Percentiles rank a stretch among this genome's conserved stretches.
These are phyloP conservation scores for Tachypleus tridentatus DNA, from an alignment of 1,140 invertebrate genomes.

Conservation along the genomic window DNA sequence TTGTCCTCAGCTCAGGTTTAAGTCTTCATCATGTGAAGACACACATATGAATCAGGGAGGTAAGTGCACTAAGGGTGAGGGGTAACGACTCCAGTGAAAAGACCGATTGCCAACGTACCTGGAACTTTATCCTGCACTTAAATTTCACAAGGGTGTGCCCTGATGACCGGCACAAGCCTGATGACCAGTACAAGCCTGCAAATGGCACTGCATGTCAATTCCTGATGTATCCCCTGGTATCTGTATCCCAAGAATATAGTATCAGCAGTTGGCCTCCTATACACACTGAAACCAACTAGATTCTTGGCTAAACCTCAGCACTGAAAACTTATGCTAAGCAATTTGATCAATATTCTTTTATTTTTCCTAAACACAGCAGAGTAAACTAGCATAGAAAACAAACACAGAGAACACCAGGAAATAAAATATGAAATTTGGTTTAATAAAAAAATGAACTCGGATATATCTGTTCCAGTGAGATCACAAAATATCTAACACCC, in stretches of 20 bases:
- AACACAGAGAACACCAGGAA: no score
- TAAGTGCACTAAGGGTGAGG: neutral
- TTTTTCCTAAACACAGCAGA: no score
- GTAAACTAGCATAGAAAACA: no score
- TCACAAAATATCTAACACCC: neutral
- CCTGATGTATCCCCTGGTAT: neutral
- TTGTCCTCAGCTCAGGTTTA: neutral
- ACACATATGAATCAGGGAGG: neutral
- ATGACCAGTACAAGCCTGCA: neutral
- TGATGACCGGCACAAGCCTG: constrained; percentile 1
- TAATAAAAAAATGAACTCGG: no score
- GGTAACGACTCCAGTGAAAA: neutral
- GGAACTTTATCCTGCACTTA: constrained; percentile 1
- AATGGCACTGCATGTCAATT: constrained; percentile 2
- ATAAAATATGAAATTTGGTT: no score
- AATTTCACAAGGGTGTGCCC: constrained; percentile 3
- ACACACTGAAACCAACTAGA: no score
- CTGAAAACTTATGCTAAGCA: no score
- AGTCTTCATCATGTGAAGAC: neutral
- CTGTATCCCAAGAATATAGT: neutral
- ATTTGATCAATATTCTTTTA: no score
- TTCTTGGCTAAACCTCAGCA: no score
- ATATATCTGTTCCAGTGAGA: no score
- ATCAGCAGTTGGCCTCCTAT: no score
- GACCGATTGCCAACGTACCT: constrained; percentile 4